A percentile compares a stretch with the other conserved stretches of the same genome.
Evolutionary conservation across 2,888 invertebrate genomes (phyloP).

Genomic region (Synergus umbraculus): DNA sequence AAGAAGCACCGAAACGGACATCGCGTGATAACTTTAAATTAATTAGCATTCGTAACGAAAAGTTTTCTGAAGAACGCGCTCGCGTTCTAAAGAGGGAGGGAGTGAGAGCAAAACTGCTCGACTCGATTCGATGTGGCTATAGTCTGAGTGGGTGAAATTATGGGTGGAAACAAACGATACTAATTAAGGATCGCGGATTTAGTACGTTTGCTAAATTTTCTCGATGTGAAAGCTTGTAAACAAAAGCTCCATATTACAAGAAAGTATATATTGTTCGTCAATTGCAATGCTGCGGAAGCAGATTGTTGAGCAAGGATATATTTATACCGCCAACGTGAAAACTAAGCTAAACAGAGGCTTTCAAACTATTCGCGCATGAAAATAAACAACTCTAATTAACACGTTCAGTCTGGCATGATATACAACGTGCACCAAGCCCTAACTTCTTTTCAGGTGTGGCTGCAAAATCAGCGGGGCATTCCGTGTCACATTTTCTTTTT

Average conservation of each 20-base stretch:
- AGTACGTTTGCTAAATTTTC: constrained; percentile 47
- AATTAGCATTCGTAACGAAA: constrained; percentile 50
- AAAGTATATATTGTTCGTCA: too few relatives aligned
- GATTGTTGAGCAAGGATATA: too few relatives aligned
- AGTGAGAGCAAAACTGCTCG: constrained; percentile 48
- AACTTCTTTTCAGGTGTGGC: background rate
- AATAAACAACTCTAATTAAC: too few relatives aligned
- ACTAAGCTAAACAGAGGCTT: too few relatives aligned
- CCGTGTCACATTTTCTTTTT: background rate
- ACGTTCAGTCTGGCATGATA: too few relatives aligned
- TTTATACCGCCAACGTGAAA: too few relatives aligned
- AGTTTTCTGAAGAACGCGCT: constrained; percentile 47
- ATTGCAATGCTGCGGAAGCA: too few relatives aligned
- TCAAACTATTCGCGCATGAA: too few relatives aligned
- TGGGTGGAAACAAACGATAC: constrained; percentile 54
- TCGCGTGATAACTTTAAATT: constrained; percentile 56
- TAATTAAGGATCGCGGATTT: constrained; percentile 56
- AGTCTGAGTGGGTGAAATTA: constrained; percentile 47
- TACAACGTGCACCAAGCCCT: too few relatives aligned
- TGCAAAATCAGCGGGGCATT: background rate
- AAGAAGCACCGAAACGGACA: constrained; percentile 51
- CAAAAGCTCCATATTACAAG: background rate
- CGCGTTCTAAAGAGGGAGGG: constrained; percentile 28
- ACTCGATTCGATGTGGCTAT: constrained; percentile 22
- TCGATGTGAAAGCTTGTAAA: background rate